phyloP scores from a whole-genome alignment of 2,888 invertebrate genomes.

The Lepidocyrtinus sp. region DNA sequence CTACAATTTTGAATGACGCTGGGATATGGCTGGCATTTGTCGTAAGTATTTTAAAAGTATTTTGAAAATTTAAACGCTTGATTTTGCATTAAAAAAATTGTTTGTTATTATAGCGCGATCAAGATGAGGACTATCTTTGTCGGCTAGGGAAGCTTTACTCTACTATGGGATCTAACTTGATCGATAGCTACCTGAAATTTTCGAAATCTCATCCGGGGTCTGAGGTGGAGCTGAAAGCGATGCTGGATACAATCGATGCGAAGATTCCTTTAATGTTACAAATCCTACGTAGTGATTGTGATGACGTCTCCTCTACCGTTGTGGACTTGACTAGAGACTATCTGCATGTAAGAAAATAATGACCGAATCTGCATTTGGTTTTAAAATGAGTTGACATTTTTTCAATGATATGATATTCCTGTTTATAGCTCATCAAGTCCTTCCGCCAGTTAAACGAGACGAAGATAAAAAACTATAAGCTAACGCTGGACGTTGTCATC shows the following conservation, averaged over 20 bases:
- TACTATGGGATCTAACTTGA: constrained; percentile 74
- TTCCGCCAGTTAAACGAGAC: constrained; percentile 71
- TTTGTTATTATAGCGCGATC: constrained; percentile 72
- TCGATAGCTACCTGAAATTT: constrained; percentile 73
- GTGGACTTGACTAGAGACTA: constrained; percentile 75
- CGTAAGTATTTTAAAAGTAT: constrained; percentile 31
- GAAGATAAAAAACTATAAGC: constrained; percentile 72
- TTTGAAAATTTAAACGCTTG: not conserved
- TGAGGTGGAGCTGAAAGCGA: constrained; percentile 57
- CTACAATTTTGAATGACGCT: constrained; percentile 58
- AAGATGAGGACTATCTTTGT: constrained; percentile 74
- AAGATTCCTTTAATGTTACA: constrained; percentile 74
- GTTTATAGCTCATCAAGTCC: constrained; percentile 72
- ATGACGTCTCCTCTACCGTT: constrained; percentile 75
- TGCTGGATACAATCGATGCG: constrained; percentile 72
- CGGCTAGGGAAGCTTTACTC: constrained; percentile 75
- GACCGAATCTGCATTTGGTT: not conserved
- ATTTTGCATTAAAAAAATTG: not conserved
- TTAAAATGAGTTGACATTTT: not conserved
- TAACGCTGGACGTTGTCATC: constrained; percentile 73
- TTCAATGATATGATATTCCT: constrained; percentile 29
- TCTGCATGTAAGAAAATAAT: constrained; percentile 71
- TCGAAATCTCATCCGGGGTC: constrained; percentile 57
- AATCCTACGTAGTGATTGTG: constrained; percentile 74
- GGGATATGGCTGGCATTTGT: constrained; percentile 63